Evolutionary conservation across 1,140 invertebrate species (phyloP), one percentile per base, ranked within the genome.

Genomic region (Tetranychus cinnabarinus): DNA sequence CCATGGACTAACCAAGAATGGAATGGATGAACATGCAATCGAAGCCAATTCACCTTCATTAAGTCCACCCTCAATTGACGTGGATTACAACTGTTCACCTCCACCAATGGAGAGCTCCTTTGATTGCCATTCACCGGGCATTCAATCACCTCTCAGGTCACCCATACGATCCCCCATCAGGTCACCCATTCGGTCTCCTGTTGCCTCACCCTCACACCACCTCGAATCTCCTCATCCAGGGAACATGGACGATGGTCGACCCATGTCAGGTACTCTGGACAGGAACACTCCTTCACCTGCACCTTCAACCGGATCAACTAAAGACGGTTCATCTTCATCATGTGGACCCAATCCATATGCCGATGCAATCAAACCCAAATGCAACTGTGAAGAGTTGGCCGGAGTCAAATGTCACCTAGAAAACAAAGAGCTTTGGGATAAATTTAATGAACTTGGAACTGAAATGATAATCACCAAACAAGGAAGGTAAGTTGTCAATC

Each of bases 391-490:
- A 39, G 78, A 79, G 61, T 77, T 90, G 64, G 76, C 81, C 64
- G 79, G 82, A 65, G 83, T 89, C 64, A 82, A 85, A 65, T 88
- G 86, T 69, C 85, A 88, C 66, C 74, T 96, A 59, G 86, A 93
- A 69, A 88, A 87, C 68, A 85, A 85, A 66, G 88, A 95, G 78
- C 81, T 78, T 78, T 96, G 77, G 92, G 81, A 88, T 67, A 84
- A 91, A 69, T 97, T 97, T 75, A 85, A 95, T 73, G 83, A 88
- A 68, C 78, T 95, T 61, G 88, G 88, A 61, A 97, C 91, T 1
- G 93, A 98, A 73, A 98, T 97, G 93, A 98, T 97, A 72, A 97
- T 97, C 74, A 97, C 93, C n/a, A 97, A 97, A 75, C 89, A 85
- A 61, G 93, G 93, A 74, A 82, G 92, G 91, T 96, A 69, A 77